Percentiles rank a stretch among this genome's conserved stretches.
Evolutionary conservation across 2,797 vertebrate species (phyloP).

Genomic region (Pteropus rufus): DNA sequence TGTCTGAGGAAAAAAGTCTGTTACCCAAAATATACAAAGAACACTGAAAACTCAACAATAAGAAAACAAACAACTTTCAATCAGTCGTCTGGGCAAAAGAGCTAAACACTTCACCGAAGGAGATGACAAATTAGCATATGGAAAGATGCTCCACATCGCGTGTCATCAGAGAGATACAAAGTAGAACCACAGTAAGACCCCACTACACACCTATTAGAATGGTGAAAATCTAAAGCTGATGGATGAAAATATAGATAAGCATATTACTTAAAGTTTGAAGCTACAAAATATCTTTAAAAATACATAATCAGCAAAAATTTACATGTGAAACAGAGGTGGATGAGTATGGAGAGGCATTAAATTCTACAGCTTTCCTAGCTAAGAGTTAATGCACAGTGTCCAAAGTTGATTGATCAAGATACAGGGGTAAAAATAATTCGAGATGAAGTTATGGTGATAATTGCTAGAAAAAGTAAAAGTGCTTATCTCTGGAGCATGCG

Average conservation of each 20-base stretch:
- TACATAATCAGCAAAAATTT: neutral
- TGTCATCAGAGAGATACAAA: neutral
- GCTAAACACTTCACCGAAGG: neutral
- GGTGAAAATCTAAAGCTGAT: neutral
- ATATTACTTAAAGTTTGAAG: neutral
- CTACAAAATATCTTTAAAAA: neutral
- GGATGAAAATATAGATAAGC: neutral
- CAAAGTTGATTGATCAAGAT: neutral
- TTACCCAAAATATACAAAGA: neutral
- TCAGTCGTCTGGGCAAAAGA: neutral
- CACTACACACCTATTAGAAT: neutral
- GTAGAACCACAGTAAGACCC: neutral
- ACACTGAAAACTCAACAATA: neutral
- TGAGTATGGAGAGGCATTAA: too few relatives aligned
- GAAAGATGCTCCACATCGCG: rapidly evolving
- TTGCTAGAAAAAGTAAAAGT: neutral
- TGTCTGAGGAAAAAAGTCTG: neutral
- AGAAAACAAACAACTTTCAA: neutral
- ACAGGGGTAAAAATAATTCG: neutral
- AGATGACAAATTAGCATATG: rapidly evolving
- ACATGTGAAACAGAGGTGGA: neutral
- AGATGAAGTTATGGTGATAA: neutral
- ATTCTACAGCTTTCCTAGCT: neutral
- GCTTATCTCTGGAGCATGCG: neutral
- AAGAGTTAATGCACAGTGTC: neutral